phyloP scores from a whole-genome alignment of 2,888 invertebrate species.

The Tuberolachnus salignus region DNA sequence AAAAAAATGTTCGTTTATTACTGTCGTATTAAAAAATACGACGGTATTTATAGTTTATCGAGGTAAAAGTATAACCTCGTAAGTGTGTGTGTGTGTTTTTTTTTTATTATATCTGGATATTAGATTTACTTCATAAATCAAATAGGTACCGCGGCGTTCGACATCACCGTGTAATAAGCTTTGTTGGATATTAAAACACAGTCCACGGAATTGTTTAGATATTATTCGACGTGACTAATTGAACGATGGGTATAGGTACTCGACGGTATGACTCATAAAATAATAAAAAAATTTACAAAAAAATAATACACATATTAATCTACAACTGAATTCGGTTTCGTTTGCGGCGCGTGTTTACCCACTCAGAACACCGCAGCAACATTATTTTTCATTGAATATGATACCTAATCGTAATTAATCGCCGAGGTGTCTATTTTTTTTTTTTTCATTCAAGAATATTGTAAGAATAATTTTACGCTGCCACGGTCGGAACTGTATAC shows the following conservation, averaged over 20 bases:
- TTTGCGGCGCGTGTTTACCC: background rate
- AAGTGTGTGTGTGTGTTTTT: no score
- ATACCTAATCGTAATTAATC: background rate
- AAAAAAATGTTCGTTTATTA: background rate
- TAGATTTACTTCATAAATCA: background rate
- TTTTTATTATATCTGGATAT: no score
- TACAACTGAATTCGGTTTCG: background rate
- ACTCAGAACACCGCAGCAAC: background rate
- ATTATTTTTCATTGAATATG: conserved; percentile 1
- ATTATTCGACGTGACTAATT: background rate
- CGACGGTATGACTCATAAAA: background rate
- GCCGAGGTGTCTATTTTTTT: no score
- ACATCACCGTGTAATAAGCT: background rate
- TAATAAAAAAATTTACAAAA: background rate
- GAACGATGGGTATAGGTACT: background rate
- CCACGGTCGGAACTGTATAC: no score
- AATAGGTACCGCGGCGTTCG: background rate
- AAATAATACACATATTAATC: background rate
- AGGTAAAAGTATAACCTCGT: no score
- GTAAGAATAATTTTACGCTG: no score
- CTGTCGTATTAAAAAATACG: background rate
- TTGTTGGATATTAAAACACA: background rate
- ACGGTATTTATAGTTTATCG: no score
- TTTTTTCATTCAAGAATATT: background rate
- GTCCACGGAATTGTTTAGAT: background rate